Evolutionary conservation across 2,888 invertebrate species (phyloP).

Genomic region (Acleris laterana): DNA sequence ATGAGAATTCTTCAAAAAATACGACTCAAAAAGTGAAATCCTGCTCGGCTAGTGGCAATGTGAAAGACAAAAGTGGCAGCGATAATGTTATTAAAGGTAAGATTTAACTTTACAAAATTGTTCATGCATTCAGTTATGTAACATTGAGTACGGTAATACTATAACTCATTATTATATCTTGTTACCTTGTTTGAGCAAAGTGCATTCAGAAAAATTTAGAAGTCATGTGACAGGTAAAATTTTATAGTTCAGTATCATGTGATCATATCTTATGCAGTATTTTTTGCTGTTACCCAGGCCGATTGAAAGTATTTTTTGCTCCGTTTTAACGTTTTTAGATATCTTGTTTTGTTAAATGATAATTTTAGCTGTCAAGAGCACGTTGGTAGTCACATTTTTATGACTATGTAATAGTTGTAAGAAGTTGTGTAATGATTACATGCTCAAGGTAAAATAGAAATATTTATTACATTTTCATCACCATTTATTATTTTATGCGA

Average conservation of each 20-base stretch:
- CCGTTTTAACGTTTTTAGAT: neutral
- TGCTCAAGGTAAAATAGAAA: constrained; percentile 30
- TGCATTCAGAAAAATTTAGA: constrained; percentile 46
- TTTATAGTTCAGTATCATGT: constrained; percentile 33
- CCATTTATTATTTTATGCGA: neutral
- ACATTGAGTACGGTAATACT: constrained; percentile 64
- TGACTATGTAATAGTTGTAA: constrained; percentile 28
- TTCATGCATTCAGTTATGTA: constrained; percentile 81
- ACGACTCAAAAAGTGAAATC: constrained; percentile 80
- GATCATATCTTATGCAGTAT: constrained; percentile 25
- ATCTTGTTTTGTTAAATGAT: constrained; percentile 2
- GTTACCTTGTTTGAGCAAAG: constrained; percentile 43
- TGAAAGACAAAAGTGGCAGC: constrained; percentile 71
- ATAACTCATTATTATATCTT: constrained; percentile 50
- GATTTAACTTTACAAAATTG: constrained; percentile 56
- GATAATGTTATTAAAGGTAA: constrained; percentile 80
- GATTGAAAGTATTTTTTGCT: constrained; percentile 13
- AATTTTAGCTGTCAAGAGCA: constrained; percentile 12
- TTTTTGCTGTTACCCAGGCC: constrained; percentile 18
- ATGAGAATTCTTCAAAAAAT: constrained; percentile 79
- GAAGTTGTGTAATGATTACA: constrained; percentile 39
- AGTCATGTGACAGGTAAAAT: constrained; percentile 71
- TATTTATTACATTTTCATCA: constrained; percentile 10
- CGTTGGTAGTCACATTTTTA: constrained; percentile 7
- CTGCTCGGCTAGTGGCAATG: constrained; percentile 71